These are phyloP conservation scores for Wiebesia pumilae DNA, from an alignment of 1,140 invertebrate species.

Conservation along the genomic window DNA sequence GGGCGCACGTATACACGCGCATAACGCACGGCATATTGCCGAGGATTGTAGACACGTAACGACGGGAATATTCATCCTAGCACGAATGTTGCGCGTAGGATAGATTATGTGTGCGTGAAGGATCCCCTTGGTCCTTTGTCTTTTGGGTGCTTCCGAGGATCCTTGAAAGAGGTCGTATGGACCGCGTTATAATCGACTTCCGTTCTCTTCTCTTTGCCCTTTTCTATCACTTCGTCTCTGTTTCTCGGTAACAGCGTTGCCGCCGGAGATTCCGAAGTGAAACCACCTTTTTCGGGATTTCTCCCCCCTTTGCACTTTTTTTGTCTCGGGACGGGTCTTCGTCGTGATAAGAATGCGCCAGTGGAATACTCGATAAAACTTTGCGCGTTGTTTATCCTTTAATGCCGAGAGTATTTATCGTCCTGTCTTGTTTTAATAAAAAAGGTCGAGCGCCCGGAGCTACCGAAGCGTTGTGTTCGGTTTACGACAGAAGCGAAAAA, in stretches of 20 bases:
- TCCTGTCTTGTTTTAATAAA: background rate
- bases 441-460: background rate
- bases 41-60: background rate
- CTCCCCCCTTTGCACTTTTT: background rate
- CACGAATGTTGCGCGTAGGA: constrained; percentile 43
- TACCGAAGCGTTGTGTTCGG: background rate
- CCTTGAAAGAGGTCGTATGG: constrained; percentile 25
- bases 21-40: constrained; percentile 16
- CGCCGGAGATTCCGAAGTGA: background rate
- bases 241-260: background rate
- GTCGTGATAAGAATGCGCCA: constrained; percentile 7
- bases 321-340: background rate
- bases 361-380: constrained; percentile 9
- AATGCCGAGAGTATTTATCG: background rate
- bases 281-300: background rate
- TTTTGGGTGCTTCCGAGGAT: constrained; percentile 40
- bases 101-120: constrained; percentile 21
- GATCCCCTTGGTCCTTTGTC: constrained; percentile 38
- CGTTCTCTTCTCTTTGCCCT: constrained; percentile 22
- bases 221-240: background rate
- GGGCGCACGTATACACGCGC: constrained; percentile 18
- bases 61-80: constrained; percentile 42
- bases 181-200: constrained; percentile 52
- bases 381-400: constrained; percentile 4
- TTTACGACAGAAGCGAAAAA: background rate